Base-by-base conservation (phyloP, 2,113 vertebrate genomes). In the Panurus biarmicus region DNA sequence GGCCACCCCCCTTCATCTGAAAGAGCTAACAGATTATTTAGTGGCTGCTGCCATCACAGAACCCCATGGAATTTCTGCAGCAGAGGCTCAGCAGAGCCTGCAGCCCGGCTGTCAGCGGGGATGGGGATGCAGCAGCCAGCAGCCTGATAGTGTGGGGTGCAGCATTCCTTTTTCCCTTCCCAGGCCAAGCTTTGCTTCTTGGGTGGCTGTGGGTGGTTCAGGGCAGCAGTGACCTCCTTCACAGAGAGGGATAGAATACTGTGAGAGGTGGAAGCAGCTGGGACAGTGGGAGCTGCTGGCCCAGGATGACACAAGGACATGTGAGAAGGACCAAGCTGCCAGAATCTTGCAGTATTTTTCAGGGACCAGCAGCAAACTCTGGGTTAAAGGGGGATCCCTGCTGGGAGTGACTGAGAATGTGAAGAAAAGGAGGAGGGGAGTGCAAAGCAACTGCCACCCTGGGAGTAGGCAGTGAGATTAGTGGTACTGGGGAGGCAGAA, bases 91-190 rank as follows among this genome's bases (percentile, higher is more conserved):
- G 69, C 73, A 44, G 70, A 44, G 69, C 45, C 50, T 35, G 40
- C 53, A 50, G 66, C 17, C 2, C 0, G 9, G 51, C 84, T 82
- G 54, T 3, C 14, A 23, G 24, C 2, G 1, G 28, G 3, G 10
- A 4, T 28, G 62, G 57, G 54, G 47, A 6, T 5, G 12, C 29
- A n/a, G 48, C 33, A 47, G 14, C 61, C 28, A 64, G 66, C 44
- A 54, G 48, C 44, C 6, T 4, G 2, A 5, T 0, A 0, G 16
- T 1, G 1, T 0, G 1, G 18, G 1, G 2, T 4, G 35, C 29
- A 56, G 65, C 8, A 1, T 38, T 54, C 36, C n/a, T 44, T 26
- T 76, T 54, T 50, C 50, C 15, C 28, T 76, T 25, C 42, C 31
- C 40, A 23, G 29, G 24, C 23, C 72, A 28, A 10, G 40, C 35